A percentile compares a stretch with the other conserved stretches of the same genome.
phyloP scores from a whole-genome alignment of 2,113 vertebrate genomes.

The Prunella himalayana region DNA sequence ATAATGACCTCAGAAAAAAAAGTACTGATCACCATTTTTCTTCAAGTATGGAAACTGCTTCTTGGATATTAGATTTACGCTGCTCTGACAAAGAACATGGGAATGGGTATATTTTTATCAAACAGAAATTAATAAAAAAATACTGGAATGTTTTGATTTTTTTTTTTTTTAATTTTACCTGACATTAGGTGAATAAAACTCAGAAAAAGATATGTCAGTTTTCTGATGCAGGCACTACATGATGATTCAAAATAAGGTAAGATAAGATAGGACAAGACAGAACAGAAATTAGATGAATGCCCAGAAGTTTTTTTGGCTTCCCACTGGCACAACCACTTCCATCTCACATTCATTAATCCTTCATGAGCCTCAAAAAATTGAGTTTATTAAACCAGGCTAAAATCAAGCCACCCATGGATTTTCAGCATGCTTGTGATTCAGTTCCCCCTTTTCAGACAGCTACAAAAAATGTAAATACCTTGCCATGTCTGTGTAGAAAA shows the following conservation, averaged over 20 bases:
- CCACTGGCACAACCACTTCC: background rate
- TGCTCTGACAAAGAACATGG: background rate
- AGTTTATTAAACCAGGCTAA: background rate
- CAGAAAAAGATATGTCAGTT: background rate
- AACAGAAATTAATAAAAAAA: background rate
- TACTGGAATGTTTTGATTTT: background rate
- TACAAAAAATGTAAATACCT: background rate
- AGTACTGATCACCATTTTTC: fast-evolving
- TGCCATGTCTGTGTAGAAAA: background rate
- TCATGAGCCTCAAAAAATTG: background rate
- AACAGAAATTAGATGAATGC: background rate
- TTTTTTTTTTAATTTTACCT: background rate
- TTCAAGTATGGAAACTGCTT: background rate
- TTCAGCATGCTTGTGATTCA: background rate
- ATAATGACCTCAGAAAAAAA: background rate
- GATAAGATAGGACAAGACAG: background rate
- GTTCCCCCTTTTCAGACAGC: background rate
- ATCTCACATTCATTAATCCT: background rate
- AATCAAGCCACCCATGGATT: background rate
- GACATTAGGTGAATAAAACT: background rate
- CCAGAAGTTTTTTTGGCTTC: background rate
- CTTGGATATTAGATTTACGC: background rate
- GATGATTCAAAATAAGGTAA: background rate
- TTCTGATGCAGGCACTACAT: background rate
- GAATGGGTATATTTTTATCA: background rate